Conservation (phyloP, 2,888 invertebrate species). For the Patella ulyssiponensis region DNA sequence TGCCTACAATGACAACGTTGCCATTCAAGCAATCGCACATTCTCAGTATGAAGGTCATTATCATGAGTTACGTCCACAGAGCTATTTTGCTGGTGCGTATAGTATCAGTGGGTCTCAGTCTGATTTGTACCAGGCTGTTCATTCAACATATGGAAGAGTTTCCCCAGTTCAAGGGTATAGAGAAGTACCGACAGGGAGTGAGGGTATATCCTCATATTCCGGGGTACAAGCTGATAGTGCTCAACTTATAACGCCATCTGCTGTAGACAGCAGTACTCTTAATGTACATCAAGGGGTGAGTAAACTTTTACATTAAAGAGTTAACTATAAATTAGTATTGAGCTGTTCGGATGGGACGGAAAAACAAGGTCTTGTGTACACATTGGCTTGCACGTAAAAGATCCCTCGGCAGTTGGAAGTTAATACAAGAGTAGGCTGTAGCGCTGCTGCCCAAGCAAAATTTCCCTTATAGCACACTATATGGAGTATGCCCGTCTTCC, state of each 20-base stretch:
- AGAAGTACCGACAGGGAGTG: conserved; percentile 46
- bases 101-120: conserved; percentile 26
- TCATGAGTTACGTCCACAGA: conserved; percentile 32
- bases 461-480: too few relatives aligned
- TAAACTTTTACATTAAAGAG: not conserved
- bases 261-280: conserved; percentile 55
- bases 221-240: conserved; percentile 30
- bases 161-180: conserved; percentile 46
- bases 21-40: conserved; percentile 13
- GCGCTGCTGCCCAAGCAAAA: too few relatives aligned
- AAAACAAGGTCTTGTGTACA: too few relatives aligned
- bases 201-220: conserved; percentile 48
- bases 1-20: conserved; percentile 16
- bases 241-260: conserved; percentile 41
- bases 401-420: too few relatives aligned
- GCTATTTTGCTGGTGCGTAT: conserved; percentile 26
- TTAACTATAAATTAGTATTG: not conserved
- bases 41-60: conserved; percentile 29
- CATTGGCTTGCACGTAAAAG: too few relatives aligned
- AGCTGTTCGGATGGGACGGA: too few relatives aligned
- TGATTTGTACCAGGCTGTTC: conserved; percentile 54
- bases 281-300: conserved; percentile 39
- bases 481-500: too few relatives aligned
- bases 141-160: conserved; percentile 53
- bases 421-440: too few relatives aligned